Evolutionary conservation across 2,888 invertebrate genomes (phyloP).

Genomic region (Rhabditophanes sp.): DNA sequence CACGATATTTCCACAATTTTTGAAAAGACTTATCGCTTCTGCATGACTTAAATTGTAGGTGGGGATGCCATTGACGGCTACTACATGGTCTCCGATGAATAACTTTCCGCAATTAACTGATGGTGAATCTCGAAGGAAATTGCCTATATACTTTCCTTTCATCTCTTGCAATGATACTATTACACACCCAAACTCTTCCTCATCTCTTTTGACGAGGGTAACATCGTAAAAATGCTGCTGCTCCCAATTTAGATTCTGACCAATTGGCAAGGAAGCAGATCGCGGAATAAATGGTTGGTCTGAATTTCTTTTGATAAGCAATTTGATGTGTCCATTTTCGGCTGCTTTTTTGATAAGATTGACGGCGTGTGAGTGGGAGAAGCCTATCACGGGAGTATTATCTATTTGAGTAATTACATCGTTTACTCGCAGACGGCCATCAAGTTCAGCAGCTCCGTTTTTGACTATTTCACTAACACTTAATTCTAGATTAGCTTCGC

Average conservation of each 20-base stretch:
- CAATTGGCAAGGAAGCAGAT: slow-evolving; percentile 14
- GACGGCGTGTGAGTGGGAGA: slow-evolving; percentile 81
- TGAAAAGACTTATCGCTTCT: slow-evolving; percentile 14
- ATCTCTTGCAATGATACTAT: slow-evolving; percentile 64
- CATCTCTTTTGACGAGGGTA: slow-evolving; percentile 69
- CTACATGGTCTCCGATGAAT: slow-evolving; percentile 80
- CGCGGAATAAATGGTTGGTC: no score
- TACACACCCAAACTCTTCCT: slow-evolving; percentile 95
- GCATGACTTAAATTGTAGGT: slow-evolving; percentile 14
- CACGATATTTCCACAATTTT: slow-evolving; percentile 14
- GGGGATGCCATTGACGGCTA: slow-evolving; percentile 53
- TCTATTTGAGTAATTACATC: slow-evolving; percentile 89
- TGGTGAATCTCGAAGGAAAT: slow-evolving; percentile 79
- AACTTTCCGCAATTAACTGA: slow-evolving; percentile 60
- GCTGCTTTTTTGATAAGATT: slow-evolving; percentile 77
- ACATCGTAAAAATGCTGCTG: slow-evolving; percentile 74
- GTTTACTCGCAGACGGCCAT: slow-evolving; percentile 72
- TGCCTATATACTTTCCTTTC: slow-evolving; percentile 53
- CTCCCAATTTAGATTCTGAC: no score
- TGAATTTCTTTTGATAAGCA: slow-evolving; percentile 61
- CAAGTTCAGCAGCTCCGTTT: slow-evolving; percentile 78
- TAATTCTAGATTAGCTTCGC: slow-evolving; percentile 43
- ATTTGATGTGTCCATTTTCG: slow-evolving; percentile 65
- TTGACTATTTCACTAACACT: slow-evolving; percentile 81
- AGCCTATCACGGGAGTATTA: slow-evolving; percentile 55